These are phyloP conservation scores for Dryocosmus kuriphilus DNA, from an alignment of 2,888 invertebrate genomes.

Conservation along the genomic window DNA sequence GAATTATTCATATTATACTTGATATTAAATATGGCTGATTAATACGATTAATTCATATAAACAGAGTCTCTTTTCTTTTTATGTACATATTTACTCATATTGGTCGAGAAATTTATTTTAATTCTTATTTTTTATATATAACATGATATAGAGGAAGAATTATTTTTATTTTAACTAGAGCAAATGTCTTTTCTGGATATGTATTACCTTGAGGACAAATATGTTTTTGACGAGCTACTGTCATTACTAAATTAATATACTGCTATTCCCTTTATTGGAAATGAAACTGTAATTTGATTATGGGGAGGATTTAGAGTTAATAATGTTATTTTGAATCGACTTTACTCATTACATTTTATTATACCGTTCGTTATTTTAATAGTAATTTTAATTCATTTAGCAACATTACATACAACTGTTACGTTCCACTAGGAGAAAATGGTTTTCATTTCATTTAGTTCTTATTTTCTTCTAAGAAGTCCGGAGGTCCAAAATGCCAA, in stretches of 20 bases:
- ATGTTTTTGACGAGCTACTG: slow-evolving; percentile 89
- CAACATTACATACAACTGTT: too few species aligned
- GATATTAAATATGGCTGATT: slow-evolving; percentile 86
- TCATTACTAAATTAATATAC: slow-evolving; percentile 88
- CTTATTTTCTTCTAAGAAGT: too few species aligned
- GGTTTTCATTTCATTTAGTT: too few species aligned
- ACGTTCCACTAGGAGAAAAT: too few species aligned
- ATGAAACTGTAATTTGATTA: too few species aligned
- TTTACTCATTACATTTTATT: too few species aligned
- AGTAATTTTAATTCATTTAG: too few species aligned
- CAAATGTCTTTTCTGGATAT: slow-evolving; percentile 88
- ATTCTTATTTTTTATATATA: slow-evolving; percentile 82
- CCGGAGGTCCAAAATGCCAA: too few species aligned
- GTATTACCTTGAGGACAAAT: slow-evolving; percentile 89
- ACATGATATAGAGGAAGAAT: slow-evolving; percentile 84
- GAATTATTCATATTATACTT: slow-evolving; percentile 84
- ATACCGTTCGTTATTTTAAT: too few species aligned
- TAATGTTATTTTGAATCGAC: too few species aligned
- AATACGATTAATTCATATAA: slow-evolving; percentile 83
- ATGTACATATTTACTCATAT: slow-evolving; percentile 83
- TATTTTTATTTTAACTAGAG: slow-evolving; percentile 84
- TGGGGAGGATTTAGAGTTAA: too few species aligned
- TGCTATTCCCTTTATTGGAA: slow-evolving; percentile 85
- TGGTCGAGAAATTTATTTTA: slow-evolving; percentile 82
- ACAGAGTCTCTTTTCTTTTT: slow-evolving; percentile 84